Base-by-base conservation (phyloP, 1,140 invertebrate genomes). In the Drosophila sulfurigaster region DNA sequence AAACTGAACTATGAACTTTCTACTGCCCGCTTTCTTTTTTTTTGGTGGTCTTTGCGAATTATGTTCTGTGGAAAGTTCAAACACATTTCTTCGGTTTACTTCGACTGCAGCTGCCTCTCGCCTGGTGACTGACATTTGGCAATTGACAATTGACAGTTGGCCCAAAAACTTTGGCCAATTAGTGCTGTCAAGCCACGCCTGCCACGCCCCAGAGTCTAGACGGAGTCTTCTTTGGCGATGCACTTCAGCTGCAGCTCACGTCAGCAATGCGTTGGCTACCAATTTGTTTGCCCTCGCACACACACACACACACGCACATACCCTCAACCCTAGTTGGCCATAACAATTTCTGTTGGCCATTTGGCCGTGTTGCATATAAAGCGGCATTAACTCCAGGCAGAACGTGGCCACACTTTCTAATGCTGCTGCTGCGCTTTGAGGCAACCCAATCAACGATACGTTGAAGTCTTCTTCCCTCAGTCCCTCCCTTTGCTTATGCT, bases 141-240 rank as follows among this genome's bases (percentile, higher is more conserved):
- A 64, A 73, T 75, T 81, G 65, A 78, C 82, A 86, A 86, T 86
- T 87, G 82, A 80, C 83, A 88, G 77, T 88, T 87, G 65, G 65
- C 69, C 67, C 62, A 66, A 52, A 52, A 87, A 77, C 65, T 82
- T 80, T 77, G 35, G 30, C 85, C 80, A 88, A 88, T 89, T 88
- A 88, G 80, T 64, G 51, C 43, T 58, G 38, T 51, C 58, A 51
- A 13, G 69, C 13, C 54, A 60, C 59, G 35, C 67, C 35, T 41
- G 41, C 51, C 5, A 6, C 15, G 10, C 20, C 41, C n/a, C 7
- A 11, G 3, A 30, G 13, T 8, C 46, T 16, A 30, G 35, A 38
- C 35, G 35, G 7, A 8, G 1, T n/a, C n/a, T 35, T 43, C 20
- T 25, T 25, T 25, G 20, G 20, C 20, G 20, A 25, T 25, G 20